These are phyloP conservation scores for Liodrosophila aerea DNA, from an alignment of 2,888 invertebrate species.

Conservation along the genomic window DNA sequence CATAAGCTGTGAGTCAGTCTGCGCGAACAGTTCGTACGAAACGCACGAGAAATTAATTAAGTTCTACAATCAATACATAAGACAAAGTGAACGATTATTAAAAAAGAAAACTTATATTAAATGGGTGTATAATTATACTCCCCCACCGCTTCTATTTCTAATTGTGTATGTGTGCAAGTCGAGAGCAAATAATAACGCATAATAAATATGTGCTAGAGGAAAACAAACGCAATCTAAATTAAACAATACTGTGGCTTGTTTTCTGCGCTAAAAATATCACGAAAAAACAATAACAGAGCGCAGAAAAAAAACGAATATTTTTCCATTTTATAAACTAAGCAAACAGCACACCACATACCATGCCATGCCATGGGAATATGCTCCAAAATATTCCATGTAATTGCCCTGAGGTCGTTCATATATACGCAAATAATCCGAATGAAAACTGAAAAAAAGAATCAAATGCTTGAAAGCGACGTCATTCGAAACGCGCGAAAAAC, in stretches of 20 bases:
- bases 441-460: constrained; percentile 14
- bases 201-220: constrained; percentile 31
- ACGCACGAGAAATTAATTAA: constrained; percentile 36
- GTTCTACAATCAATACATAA: constrained; percentile 10
- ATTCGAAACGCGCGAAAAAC: constrained; percentile 38
- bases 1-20: constrained; percentile 73
- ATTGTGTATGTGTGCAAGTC: constrained; percentile 33
- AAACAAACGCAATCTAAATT: constrained; percentile 52
- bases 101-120: constrained; percentile 3
- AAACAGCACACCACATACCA: constrained; percentile 22
- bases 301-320: constrained; percentile 46
- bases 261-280: constrained; percentile 50
- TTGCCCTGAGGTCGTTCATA: constrained; percentile 40
- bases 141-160: not conserved
- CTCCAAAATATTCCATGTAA: constrained; percentile 44
- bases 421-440: constrained; percentile 26
- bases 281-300: constrained; percentile 25
- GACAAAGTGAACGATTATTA: constrained; percentile 26
- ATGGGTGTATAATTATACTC: not conserved
- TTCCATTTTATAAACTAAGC: constrained; percentile 46
- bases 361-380: constrained; percentile 14
- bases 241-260: constrained; percentile 33
- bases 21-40: constrained; percentile 66
- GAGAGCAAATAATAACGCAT: constrained; percentile 6
- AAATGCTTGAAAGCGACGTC: constrained; percentile 45